phyloP scores from a whole-genome alignment of 2,113 vertebrate genomes.

The Mugil cephalus region DNA sequence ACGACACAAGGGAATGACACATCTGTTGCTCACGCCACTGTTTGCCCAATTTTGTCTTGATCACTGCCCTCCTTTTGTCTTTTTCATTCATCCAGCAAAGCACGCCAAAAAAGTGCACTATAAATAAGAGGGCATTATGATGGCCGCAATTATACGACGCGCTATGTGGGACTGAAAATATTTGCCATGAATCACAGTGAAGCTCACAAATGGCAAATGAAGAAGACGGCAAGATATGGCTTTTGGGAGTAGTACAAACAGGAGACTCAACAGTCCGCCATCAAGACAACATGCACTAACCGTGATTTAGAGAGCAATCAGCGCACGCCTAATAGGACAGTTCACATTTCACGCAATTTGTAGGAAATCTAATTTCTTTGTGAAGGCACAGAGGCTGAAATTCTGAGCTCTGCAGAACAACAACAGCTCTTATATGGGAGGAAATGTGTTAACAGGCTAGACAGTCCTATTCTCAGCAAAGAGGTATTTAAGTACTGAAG shows the following conservation, averaged over 20 bases:
- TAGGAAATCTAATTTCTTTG: constrained; percentile 66
- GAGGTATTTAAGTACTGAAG: constrained; percentile 80
- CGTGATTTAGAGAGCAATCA: constrained; percentile 73
- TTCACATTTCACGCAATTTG: constrained; percentile 69
- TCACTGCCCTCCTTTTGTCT: background rate
- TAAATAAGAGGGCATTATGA: constrained; percentile 45
- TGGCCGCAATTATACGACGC: constrained; percentile 38
- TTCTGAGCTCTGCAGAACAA: constrained; percentile 75
- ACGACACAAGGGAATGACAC: background rate
- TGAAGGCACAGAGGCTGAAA: constrained; percentile 64
- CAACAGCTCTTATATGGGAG: constrained; percentile 65
- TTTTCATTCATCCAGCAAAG: constrained; percentile 24
- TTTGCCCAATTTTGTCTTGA: constrained; percentile 3
- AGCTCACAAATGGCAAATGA: constrained; percentile 42
- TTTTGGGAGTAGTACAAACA: constrained; percentile 51
- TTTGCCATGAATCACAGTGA: constrained; percentile 52
- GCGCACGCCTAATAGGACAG: constrained; percentile 57
- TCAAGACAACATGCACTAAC: constrained; percentile 56
- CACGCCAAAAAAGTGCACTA: constrained; percentile 42
- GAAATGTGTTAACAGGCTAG: constrained; percentile 79
- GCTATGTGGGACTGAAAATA: constrained; percentile 43
- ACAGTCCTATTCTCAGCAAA: constrained; percentile 74
- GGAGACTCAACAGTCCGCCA: constrained; percentile 53
- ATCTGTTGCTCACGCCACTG: background rate
- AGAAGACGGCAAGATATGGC: constrained; percentile 45